Evolutionary conservation across 2,888 invertebrate species (phyloP), one percentile per base, ranked within the genome.

Genomic region (Clitarchus hookeri): DNA sequence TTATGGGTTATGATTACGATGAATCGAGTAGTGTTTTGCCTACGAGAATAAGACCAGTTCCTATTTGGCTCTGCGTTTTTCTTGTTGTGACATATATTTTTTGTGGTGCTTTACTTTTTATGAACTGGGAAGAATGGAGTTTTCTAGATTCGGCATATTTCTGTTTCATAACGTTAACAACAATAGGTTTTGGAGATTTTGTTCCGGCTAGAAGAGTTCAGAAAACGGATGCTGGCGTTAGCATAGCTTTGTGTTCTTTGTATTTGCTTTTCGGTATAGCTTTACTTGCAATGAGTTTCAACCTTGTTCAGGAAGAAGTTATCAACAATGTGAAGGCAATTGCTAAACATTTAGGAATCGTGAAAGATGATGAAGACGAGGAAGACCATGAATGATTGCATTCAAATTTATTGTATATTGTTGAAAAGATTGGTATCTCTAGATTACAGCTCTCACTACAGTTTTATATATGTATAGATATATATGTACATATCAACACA

Each of bases 231-330:
- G 92, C 92, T 0, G 92, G 92, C 88, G 91, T 94, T 88, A 95
- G 95, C 89, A 94, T 98, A 88, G 98, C 98, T 0, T 93, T 98
- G 85, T 98, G 98, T 90, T 98, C 98, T 0, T 92, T 98, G 86
- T 99, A 99, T 92, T 93, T 99, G 88, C 93, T 99, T 82, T 98
- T 98, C 91, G 98, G 98, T 12, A 98, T 98, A 90, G 97, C 98
- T 0, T 92, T 98, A 83, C 92, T 98, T 88, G 98, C 98, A 48
- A 99, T 98, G 98, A 97, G 97, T 90, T 98, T 98, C 92, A 98
- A 98, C 93, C 92, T 98, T 90, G 98, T 98, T 83, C 98, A 98
- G 91, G 98, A 98, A 91, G 97, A 98, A 91, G 97, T 98, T 16
- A 96, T 97, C 88, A 96, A 95, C 87, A 96, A 96, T 90, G 97